Evolutionary conservation across 2,797 vertebrate genomes (phyloP), one percentile per base, ranked within the genome.

Genomic region (Gallirallus australis): DNA sequence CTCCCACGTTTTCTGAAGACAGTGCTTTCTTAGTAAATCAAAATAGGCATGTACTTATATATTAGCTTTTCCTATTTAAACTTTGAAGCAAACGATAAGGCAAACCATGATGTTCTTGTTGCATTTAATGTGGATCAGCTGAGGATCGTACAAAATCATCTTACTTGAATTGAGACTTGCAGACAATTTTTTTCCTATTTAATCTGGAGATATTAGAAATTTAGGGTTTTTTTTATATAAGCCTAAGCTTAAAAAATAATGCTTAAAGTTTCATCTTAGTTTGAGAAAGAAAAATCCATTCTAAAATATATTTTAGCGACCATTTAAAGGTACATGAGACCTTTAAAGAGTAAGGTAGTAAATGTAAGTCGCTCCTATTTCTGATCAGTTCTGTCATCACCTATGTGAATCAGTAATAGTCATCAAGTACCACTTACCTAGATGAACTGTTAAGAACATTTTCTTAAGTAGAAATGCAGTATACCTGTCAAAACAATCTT

Each of bases 401-500:
- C 45, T 42, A 0, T 25, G 6, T 69, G 39, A 52, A 64, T 66
- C 28, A 68, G 20, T 40, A 61, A 47, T 42, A 81, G 27, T 78
- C 19, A 39, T 56, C 15, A 61, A 53, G 77, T 64, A 16, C 7
- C 42, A 33, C 27, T 83, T 91, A 80, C 47, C 8, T 25, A 78
- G 12, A 50, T 61, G 40, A 63, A 16, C 15, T 57, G 18, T 50
- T 81, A 91, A 16, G 19, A 72, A 25, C 7, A 47, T 71, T 81
- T 73, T 81, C 35, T 64, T 60, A 73, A 71, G 27, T 19, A 45
- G 35, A 85, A 93, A 80, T 66, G 15, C 3, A 48, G 3, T 31
- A 16, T 37, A 80, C 16, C 42, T 97, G 48, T 85, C 71, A 82
- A 94, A 95, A 86, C 12, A 54, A 47, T 48, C 52, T 87, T 82